Conservation (phyloP, 2,113 vertebrate species). For the Lasiurus borealis region DNA sequence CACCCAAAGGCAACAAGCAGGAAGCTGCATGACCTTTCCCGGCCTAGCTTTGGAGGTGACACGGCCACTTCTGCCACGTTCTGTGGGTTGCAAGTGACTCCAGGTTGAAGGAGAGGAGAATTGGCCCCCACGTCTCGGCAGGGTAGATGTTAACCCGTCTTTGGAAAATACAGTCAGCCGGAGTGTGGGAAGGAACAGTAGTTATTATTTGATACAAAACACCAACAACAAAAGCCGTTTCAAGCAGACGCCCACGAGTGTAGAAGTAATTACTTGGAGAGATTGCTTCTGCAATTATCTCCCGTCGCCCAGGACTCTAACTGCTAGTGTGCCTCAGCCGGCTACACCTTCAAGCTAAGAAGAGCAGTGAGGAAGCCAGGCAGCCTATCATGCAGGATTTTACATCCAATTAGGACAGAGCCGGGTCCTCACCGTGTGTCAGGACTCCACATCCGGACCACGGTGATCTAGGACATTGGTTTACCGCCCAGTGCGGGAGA, state of each 20-base stretch:
- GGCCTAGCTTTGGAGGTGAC: background rate
- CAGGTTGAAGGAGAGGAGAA: background rate
- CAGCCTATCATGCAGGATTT: background rate
- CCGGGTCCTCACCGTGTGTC: background rate
- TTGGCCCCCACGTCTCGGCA: no score
- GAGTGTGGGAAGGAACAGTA: background rate
- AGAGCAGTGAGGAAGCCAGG: background rate
- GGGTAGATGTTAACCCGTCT: background rate
- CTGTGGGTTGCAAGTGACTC: background rate
- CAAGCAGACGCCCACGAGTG: background rate
- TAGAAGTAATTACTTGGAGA: background rate
- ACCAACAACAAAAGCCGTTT: background rate
- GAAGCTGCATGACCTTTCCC: background rate
- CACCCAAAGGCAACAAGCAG: background rate
- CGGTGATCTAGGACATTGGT: background rate
- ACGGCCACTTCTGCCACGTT: background rate
- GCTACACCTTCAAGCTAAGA: background rate
- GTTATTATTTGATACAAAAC: background rate
- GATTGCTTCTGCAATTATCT: background rate
- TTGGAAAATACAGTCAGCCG: background rate
- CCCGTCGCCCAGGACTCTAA: background rate
- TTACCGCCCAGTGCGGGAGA: background rate
- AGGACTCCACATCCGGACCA: background rate
- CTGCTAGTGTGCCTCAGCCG: accelerated
- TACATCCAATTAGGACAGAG: background rate